Evolutionary conservation across 2,113 vertebrate species (phyloP), one percentile per base, ranked within the genome.

Genomic region (Semicossyphus pulcher): DNA sequence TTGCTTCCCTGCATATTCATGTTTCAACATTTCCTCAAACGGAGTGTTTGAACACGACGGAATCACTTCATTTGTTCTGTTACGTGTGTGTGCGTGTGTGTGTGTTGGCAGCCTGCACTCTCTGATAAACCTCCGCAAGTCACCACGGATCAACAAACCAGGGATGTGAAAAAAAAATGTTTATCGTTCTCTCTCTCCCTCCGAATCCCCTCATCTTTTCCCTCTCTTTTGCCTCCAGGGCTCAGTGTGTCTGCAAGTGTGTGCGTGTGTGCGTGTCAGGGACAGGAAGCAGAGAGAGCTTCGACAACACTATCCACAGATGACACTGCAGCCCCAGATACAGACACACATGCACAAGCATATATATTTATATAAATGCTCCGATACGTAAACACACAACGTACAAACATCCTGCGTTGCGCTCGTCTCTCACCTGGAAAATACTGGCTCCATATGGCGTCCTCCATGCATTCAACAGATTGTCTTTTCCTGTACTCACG

Each of bases 401-500:
- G 14, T 8, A 8, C 16, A 28, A 63, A 72, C n/a, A 62, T 47
- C 49, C 47, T 41, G 26, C 10, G 5, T 1, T 4, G 36, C 14
- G 25, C 31, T 65, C 7, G 8, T 52, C 28, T 49, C 81, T 1
- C 86, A 97, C 96, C 95, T 97, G 95, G 84, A 96, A 94, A 76
- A 95, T 95, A 76, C 91, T 92, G 5, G 93, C 91, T 48, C 96
- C 96, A 0, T 82, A 90, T 2, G 96, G 95, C 0, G 95, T 92
- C 79, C 95, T 78, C 93, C 94, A 95, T n/a, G 96, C 86, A 0
- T 95, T 95, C 34, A 95, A 80, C 63, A 96, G 89, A 86, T 92
- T 92, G 84, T 96, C 96, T 85, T 95, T 95, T 25, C 96, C 96
- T 0, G 96, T 96, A 45, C 96, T 97, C 84, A 95, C 95, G 0